phyloP scores from a whole-genome alignment of 2,113 vertebrate species.

The Pao palembangensis region DNA sequence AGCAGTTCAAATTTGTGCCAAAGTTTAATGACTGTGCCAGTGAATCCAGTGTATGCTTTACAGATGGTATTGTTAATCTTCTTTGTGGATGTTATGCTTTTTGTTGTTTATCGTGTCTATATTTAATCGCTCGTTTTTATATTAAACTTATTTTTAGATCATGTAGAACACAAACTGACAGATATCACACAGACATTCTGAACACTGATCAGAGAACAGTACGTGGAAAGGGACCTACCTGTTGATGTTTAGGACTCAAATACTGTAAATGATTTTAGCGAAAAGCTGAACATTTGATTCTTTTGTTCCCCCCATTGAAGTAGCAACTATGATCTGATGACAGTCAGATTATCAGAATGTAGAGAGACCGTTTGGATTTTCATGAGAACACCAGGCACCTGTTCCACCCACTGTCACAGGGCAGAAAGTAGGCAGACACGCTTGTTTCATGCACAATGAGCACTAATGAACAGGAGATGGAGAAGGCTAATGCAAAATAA shows the following conservation, averaged over 20 bases:
- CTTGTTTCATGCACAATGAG: too few relatives aligned
- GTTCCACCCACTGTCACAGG: too few relatives aligned
- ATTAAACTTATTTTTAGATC: constrained; percentile 20
- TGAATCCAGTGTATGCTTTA: constrained; percentile 26
- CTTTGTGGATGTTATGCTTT: constrained; percentile 32
- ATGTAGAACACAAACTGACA: not conserved
- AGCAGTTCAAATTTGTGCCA: constrained; percentile 44
- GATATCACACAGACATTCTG: constrained; percentile 7
- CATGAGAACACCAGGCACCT: too few relatives aligned
- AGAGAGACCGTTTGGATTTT: not conserved
- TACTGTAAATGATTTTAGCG: too few relatives aligned
- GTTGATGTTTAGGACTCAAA: too few relatives aligned
- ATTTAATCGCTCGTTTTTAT: constrained; percentile 56
- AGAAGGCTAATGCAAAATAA: too few relatives aligned
- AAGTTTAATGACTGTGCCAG: constrained; percentile 42
- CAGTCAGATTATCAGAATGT: too few relatives aligned
- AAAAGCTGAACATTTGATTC: too few relatives aligned
- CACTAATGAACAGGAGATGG: too few relatives aligned
- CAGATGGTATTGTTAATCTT: constrained; percentile 35
- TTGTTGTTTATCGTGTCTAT: constrained; percentile 44
- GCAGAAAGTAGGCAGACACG: too few relatives aligned
- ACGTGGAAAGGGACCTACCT: not conserved
- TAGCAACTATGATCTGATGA: not conserved
- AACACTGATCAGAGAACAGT: constrained; percentile 10
- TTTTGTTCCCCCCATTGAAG: not conserved